Percentiles rank a stretch among this genome's conserved stretches.
Conservation (phyloP, 64 coral and sea anemone species). For the Montipora capricornis region DNA sequence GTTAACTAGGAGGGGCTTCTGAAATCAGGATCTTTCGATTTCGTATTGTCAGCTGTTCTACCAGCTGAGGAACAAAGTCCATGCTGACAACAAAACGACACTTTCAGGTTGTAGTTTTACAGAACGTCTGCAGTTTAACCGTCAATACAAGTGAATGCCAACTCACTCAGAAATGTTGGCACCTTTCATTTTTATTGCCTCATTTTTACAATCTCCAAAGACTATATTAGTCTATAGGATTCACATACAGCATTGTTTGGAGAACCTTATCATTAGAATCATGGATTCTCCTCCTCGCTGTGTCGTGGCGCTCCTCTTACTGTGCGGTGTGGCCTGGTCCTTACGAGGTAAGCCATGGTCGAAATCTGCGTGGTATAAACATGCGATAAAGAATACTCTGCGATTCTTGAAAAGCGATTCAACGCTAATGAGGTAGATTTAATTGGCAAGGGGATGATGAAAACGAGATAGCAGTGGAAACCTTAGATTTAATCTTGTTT, state of each 20-base stretch:
- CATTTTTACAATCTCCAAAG: not conserved
- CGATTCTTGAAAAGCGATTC: too few relatives aligned
- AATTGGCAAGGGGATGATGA: too few relatives aligned
- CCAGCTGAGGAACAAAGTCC: too few relatives aligned
- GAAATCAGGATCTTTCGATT: too few relatives aligned
- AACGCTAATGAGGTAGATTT: too few relatives aligned
- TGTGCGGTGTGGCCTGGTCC: not conserved
- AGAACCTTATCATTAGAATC: not conserved
- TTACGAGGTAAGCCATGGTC: not conserved
- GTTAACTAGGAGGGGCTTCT: too few relatives aligned
- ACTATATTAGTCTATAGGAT: too few relatives aligned
- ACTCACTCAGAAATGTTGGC: not conserved
- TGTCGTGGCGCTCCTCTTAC: slow-evolving; percentile 4
- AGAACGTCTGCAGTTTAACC: not conserved
- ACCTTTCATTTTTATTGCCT: not conserved
- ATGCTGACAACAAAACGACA: not conserved
- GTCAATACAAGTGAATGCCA: not conserved
- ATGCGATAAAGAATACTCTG: too few relatives aligned
- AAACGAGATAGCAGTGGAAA: too few relatives aligned
- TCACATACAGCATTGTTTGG: not conserved
- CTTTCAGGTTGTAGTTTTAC: not conserved
- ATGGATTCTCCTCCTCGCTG: not conserved
- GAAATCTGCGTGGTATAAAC: too few relatives aligned
- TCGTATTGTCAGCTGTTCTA: too few relatives aligned
- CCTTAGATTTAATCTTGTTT: too few relatives aligned